These are phyloP conservation scores for Phataginus tetradactyla DNA, from an alignment of 2,797 vertebrate species.

Conservation along the genomic window DNA sequence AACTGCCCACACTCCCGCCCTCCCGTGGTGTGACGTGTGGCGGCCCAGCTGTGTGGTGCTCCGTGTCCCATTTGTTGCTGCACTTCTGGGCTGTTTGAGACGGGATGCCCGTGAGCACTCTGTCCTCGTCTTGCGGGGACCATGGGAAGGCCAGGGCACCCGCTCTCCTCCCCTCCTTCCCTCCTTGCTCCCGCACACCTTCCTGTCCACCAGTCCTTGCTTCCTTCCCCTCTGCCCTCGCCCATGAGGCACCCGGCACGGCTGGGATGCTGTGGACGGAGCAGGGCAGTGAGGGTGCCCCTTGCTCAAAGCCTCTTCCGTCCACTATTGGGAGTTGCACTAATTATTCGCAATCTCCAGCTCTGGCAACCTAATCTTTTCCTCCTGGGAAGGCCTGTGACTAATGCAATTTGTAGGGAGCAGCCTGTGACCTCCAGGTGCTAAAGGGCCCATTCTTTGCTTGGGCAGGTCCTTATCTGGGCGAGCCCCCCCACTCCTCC, in stretches of 20 bases:
- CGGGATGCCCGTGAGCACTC: neutral
- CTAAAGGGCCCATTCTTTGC: neutral
- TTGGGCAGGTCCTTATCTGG: neutral
- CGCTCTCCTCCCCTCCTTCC: neutral
- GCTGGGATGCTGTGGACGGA: too few species aligned
- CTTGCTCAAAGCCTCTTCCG: neutral
- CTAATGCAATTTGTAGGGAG: neutral
- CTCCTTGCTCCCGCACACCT: neutral
- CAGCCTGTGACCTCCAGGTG: neutral
- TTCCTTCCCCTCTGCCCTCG: neutral
- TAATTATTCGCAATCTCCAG: neutral
- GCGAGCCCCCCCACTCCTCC: neutral
- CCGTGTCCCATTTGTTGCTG: too few species aligned
- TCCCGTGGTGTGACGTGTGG: accelerated
- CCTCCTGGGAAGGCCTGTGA: too few species aligned
- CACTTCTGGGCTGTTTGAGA: neutral
- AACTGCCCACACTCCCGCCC: neutral
- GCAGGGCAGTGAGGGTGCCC: neutral
- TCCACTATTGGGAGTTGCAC: neutral
- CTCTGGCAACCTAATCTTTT: neutral
- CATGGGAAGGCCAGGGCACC: accelerated
- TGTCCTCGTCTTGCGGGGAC: neutral
- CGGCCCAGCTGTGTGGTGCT: too few species aligned
- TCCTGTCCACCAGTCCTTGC: neutral
- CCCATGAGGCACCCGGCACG: neutral